Conservation (phyloP, 2,888 invertebrate genomes). For the Chalcosyrphus nemorum region DNA sequence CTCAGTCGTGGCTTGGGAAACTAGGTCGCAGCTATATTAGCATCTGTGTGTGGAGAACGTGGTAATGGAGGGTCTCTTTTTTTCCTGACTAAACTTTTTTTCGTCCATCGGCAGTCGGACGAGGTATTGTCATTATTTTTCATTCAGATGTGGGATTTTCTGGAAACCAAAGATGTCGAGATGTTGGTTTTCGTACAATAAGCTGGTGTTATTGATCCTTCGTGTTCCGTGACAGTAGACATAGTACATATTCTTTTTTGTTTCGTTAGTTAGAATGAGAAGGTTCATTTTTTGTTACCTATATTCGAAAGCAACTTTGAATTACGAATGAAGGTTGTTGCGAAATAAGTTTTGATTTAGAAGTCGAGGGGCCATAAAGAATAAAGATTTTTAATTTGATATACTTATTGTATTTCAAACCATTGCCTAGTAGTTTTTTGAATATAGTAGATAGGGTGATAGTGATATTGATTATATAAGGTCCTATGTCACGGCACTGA, state of each 20-base stretch:
- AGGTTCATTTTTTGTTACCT: not conserved
- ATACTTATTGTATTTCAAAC: constrained; percentile 38
- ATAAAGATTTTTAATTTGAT: constrained; percentile 31
- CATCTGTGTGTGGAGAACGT: constrained; percentile 64
- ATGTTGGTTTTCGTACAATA: constrained; percentile 22
- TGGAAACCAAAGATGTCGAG: constrained; percentile 59
- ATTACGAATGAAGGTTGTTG: constrained; percentile 33
- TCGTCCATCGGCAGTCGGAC: constrained; percentile 42
- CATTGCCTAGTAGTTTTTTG: constrained; percentile 46
- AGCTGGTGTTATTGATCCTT: constrained; percentile 60
- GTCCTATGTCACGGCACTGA: no score
- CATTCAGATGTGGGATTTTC: constrained; percentile 70
- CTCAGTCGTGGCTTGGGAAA: constrained; percentile 69
- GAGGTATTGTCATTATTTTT: constrained; percentile 63
- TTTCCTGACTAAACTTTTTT: not conserved
- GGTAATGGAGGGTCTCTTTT: constrained; percentile 34
- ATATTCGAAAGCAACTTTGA: not conserved
- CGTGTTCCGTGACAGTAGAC: constrained; percentile 67
- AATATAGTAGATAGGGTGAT: constrained; percentile 41
- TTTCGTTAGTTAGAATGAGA: constrained; percentile 43
- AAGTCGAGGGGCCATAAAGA: constrained; percentile 29
- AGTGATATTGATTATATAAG: no score
- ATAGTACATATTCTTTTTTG: constrained; percentile 58
- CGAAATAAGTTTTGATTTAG: constrained; percentile 25
- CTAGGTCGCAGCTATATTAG: constrained; percentile 73